These are phyloP conservation scores for Hipposideros armiger DNA, from an alignment of 2,113 vertebrate species.

Conservation along the genomic window DNA sequence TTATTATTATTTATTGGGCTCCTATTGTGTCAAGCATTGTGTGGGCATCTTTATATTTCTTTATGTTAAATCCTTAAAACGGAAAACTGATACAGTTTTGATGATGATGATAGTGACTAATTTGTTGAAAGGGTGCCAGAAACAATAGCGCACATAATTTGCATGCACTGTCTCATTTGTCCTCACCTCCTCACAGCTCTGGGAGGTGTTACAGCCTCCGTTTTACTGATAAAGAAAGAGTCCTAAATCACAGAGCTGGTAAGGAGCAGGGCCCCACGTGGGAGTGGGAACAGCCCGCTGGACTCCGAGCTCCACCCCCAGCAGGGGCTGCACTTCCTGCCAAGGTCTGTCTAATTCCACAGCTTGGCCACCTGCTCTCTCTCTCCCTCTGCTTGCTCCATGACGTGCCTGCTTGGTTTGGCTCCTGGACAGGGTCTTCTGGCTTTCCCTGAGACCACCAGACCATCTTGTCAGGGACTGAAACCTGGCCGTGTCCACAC, in stretches of 20 bases:
- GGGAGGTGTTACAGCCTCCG: not conserved
- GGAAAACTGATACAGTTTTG: not conserved
- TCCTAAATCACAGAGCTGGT: not conserved
- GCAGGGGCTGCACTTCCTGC: fast-evolving
- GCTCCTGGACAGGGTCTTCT: not conserved
- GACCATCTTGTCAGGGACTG: not conserved
- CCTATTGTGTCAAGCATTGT: not conserved
- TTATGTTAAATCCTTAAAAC: not conserved
- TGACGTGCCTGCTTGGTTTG: not conserved
- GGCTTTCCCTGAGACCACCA: not conserved
- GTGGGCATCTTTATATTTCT: not conserved
- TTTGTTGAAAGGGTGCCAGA: not conserved
- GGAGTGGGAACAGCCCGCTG: not conserved
- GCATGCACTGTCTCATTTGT: not conserved
- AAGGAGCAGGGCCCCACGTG: not conserved
- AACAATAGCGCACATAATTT: not conserved
- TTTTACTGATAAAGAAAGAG: not conserved
- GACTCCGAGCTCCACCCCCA: not conserved
- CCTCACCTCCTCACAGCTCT: not conserved
- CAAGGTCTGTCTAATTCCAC: not conserved
- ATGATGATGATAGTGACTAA: not conserved
- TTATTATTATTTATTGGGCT: too few relatives aligned
- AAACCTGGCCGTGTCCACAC: not conserved
- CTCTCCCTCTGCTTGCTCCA: not conserved
- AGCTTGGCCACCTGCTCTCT: too few relatives aligned